Percentiles rank a stretch among this genome's conserved stretches.
These are phyloP conservation scores for Merodon equestris DNA, from an alignment of 2,888 invertebrate species.

Conservation along the genomic window DNA sequence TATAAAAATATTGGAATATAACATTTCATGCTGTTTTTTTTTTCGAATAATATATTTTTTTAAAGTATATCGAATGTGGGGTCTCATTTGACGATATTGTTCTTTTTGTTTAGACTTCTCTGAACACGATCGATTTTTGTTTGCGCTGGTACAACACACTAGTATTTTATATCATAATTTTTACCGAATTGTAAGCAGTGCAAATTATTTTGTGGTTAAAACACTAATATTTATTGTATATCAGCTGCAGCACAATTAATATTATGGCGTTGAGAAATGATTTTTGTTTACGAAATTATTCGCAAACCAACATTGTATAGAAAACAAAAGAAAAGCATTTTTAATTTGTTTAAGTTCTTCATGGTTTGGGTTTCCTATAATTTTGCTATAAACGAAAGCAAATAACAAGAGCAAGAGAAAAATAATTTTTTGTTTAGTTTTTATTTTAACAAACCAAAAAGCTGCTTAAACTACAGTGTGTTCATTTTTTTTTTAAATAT, in stretches of 20 bases:
- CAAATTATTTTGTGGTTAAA: constrained; percentile 75
- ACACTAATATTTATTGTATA: constrained; percentile 22
- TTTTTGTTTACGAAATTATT: constrained; percentile 26
- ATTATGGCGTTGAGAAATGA: constrained; percentile 31
- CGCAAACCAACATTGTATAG: too few species aligned
- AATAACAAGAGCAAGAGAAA: constrained; percentile 33
- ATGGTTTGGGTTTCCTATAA: constrained; percentile 38
- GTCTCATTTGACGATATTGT: too few species aligned
- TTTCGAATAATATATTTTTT: too few species aligned
- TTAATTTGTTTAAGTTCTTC: constrained; percentile 16
- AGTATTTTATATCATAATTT: constrained; percentile 36
- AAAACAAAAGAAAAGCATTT: not conserved
- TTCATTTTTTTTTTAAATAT: constrained; percentile 56
- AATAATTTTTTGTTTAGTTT: constrained; percentile 62
- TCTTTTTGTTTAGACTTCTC: constrained; percentile 26
- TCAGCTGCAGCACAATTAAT: constrained; percentile 52
- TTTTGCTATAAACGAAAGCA: constrained; percentile 39
- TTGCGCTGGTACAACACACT: constrained; percentile 53
- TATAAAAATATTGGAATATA: too few species aligned
- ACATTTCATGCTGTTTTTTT: too few species aligned
- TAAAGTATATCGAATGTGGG: too few species aligned
- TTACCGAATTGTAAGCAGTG: constrained; percentile 74
- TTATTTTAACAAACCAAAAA: constrained; percentile 53
- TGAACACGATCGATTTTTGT: constrained; percentile 30
- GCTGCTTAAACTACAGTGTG: too few species aligned